These are phyloP conservation scores for Ophiodon elongatus DNA, from an alignment of 2,113 vertebrate genomes.

Conservation along the genomic window DNA sequence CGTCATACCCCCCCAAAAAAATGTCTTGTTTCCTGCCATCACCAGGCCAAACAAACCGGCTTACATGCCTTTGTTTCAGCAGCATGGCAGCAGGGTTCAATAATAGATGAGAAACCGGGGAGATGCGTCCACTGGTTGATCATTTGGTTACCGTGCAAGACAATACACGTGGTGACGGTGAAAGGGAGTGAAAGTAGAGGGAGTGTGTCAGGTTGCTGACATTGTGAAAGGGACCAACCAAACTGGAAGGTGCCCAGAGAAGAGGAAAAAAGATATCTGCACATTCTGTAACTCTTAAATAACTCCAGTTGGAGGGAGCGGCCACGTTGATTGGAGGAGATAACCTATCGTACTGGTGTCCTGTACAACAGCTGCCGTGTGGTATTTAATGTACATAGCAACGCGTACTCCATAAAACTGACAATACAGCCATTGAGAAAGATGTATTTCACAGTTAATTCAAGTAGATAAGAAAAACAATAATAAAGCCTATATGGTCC, in stretches of 20 bases:
- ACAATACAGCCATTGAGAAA: not conserved
- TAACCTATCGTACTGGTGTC: not conserved
- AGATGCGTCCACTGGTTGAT: slow-evolving; percentile 65
- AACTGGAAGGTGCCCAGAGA: slow-evolving; percentile 43
- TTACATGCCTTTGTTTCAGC: slow-evolving; percentile 68
- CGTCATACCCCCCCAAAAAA: not conserved
- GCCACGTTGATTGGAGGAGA: slow-evolving; percentile 18
- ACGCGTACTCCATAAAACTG: not conserved
- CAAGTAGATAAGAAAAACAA: not conserved
- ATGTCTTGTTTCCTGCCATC: slow-evolving; percentile 30
- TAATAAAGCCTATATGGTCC: not conserved
- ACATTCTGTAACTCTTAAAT: slow-evolving; percentile 61
- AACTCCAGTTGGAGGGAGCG: slow-evolving; percentile 46
- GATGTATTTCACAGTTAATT: not conserved
- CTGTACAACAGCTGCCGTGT: slow-evolving; percentile 11
- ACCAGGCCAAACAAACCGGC: slow-evolving; percentile 60
- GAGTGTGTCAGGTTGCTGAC: slow-evolving; percentile 73
- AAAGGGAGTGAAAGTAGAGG: slow-evolving; percentile 84
- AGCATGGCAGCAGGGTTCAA: slow-evolving; percentile 68
- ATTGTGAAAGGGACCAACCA: slow-evolving; percentile 35
- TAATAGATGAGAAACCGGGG: slow-evolving; percentile 79
- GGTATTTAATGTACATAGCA: not conserved
- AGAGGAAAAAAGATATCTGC: slow-evolving; percentile 51
- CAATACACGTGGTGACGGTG: slow-evolving; percentile 77
- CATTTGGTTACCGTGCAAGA: slow-evolving; percentile 81